A percentile compares a stretch with the other conserved stretches of the same genome.
Evolutionary conservation across 1,140 invertebrate species (phyloP).

Genomic region (Caenorhabditis tropicalis): DNA sequence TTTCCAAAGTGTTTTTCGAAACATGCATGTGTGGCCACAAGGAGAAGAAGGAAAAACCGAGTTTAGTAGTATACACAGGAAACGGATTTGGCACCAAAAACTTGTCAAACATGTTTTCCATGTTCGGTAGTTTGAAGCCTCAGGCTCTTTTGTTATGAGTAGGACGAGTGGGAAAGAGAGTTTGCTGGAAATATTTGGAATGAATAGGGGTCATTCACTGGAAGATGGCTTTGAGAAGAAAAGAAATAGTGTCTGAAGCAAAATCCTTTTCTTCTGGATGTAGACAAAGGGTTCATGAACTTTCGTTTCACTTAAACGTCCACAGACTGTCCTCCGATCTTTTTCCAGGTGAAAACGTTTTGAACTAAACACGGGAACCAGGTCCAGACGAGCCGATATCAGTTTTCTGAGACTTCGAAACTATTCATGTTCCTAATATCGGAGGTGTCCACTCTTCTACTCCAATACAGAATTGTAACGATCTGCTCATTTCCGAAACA

Average conservation of each 20-base stretch:
- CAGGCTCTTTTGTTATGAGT: conserved; percentile 33
- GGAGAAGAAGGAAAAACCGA: conserved; percentile 1
- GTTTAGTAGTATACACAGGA: conserved; percentile 42
- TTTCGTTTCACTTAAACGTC: not conserved
- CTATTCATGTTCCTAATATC: no score
- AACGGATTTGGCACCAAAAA: conserved; percentile 43
- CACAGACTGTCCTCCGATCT: no score
- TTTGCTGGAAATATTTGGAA: conserved; percentile 20
- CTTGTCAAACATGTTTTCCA: conserved; percentile 40
- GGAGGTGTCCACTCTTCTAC: no score
- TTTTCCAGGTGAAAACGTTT: no score
- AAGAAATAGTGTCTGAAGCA: not conserved
- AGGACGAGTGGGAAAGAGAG: not conserved
- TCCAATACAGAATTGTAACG: no score
- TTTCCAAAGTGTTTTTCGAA: conserved; percentile 45
- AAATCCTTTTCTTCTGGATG: not conserved
- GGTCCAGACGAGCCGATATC: no score
- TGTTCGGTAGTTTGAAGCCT: conserved; percentile 16
- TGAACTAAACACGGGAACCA: no score
- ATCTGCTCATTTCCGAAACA: no score
- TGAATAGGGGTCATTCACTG: conserved; percentile 24
- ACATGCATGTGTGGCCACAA: conserved; percentile 3
- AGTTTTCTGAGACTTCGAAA: no score
- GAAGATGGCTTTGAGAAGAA: not conserved
- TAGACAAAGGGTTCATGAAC: conserved; percentile 3